Conservation (phyloP, 2,113 vertebrate species). For the Tympanuchus pallidicinctus region DNA sequence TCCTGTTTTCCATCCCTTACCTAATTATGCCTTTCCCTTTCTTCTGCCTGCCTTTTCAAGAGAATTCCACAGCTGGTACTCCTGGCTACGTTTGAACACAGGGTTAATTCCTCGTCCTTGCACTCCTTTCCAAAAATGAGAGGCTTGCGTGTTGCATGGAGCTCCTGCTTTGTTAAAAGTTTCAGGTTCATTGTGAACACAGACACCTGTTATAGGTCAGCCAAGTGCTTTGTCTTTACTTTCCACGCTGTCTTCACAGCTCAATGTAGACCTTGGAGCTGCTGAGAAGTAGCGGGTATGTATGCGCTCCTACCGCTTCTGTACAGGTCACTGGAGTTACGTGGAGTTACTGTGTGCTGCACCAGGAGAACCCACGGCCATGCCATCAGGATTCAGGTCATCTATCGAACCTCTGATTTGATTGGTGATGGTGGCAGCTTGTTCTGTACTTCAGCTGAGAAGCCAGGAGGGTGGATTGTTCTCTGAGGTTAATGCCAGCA, state of each 20-base stretch:
- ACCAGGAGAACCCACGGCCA: not conserved
- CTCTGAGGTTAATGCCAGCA: not conserved
- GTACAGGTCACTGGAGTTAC: not conserved
- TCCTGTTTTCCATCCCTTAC: no score
- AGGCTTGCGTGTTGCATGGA: not conserved
- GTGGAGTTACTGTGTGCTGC: not conserved
- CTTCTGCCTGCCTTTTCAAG: no score
- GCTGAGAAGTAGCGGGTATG: not conserved
- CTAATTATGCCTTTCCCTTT: no score
- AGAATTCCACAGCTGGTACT: not conserved
- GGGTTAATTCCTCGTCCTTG: not conserved
- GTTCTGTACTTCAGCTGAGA: not conserved
- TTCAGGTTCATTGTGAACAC: not conserved
- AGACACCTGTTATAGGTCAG: not conserved
- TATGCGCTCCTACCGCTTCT: not conserved
- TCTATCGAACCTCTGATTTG: not conserved
- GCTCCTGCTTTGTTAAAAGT: not conserved
- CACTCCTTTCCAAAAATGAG: not conserved
- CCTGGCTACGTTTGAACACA: not conserved
- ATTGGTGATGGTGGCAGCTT: not conserved
- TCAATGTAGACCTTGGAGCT: not conserved
- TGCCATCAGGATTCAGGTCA: not conserved
- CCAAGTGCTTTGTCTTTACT: not conserved
- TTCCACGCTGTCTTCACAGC: not conserved
- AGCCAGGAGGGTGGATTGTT: not conserved